phyloP scores from a whole-genome alignment of 2,113 vertebrate genomes.

The Bambusicola thoracicus region DNA sequence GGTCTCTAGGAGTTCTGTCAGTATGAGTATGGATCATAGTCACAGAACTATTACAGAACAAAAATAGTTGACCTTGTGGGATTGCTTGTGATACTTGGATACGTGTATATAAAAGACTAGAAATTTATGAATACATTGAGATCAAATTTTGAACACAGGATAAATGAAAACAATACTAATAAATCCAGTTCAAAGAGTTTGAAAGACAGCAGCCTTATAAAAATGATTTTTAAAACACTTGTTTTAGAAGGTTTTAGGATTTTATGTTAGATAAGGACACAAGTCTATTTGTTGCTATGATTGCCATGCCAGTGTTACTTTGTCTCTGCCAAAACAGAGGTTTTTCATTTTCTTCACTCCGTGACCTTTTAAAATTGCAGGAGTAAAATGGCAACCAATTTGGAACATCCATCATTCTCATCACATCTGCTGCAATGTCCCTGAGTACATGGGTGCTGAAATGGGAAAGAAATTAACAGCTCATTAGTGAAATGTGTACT shows the following conservation, averaged over 20 bases:
- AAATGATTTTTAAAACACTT: background rate
- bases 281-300: background rate
- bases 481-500: conserved; percentile 29
- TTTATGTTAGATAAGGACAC: background rate
- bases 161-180: background rate
- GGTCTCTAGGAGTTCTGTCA: background rate
- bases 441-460: conserved; percentile 48
- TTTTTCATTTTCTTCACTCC: conserved; percentile 23
- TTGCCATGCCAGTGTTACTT: background rate
- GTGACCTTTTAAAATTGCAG: conserved; percentile 21
- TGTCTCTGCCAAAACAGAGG: conserved; percentile 2
- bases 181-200: background rate
- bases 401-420: conserved; percentile 58
- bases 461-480: conserved; percentile 64
- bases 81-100: background rate
- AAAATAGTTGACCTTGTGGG: background rate
- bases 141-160: background rate
- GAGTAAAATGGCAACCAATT: conserved; percentile 29
- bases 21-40: background rate
- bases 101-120: background rate
- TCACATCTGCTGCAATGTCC: conserved; percentile 25
- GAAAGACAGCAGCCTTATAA: background rate
- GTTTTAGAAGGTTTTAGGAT: conserved; percentile 4
- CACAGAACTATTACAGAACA: background rate
- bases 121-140: background rate